A percentile compares a stretch with the other conserved stretches of the same genome.
Evolutionary conservation across 2,888 invertebrate genomes (phyloP).

Genomic region (Drosophila fungiperda): DNA sequence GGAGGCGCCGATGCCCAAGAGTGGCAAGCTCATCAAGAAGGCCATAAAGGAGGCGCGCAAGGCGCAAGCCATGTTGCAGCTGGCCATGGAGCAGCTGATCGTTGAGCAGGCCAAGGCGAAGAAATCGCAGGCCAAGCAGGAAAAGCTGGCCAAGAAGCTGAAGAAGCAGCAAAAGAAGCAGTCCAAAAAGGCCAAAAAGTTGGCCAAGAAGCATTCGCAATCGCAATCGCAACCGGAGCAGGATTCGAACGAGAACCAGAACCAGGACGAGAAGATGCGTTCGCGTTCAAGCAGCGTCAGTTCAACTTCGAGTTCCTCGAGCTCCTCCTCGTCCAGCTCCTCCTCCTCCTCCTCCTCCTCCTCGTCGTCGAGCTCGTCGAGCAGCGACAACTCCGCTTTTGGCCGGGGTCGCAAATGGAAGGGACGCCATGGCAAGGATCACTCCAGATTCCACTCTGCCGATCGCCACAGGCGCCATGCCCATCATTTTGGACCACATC

Average conservation of each 20-base stretch:
- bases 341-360: slow-evolving; percentile 48
- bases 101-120: slow-evolving; percentile 27
- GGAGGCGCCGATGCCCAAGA: slow-evolving; percentile 1
- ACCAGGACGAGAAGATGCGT: slow-evolving; percentile 9
- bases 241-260: slow-evolving; percentile 1
- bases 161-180: slow-evolving; percentile 55
- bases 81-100: slow-evolving; percentile 52
- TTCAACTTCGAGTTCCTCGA: slow-evolving; percentile 54
- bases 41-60: slow-evolving; percentile 68
- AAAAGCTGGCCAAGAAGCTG: slow-evolving; percentile 37
- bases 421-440: slow-evolving; percentile 29
- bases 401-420: slow-evolving; percentile 29
- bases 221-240: slow-evolving; percentile 23
- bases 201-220: slow-evolving; percentile 41
- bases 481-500: slow-evolving; percentile 24
- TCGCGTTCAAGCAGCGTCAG: slow-evolving; percentile 59
- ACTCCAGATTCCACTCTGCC: slow-evolving; percentile 33
- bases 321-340: slow-evolving; percentile 47
- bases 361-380: slow-evolving; percentile 41
- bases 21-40: slow-evolving; percentile 31
- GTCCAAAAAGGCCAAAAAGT: slow-evolving; percentile 40
- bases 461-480: slow-evolving; percentile 32
- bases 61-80: slow-evolving; percentile 61
- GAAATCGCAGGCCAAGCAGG: slow-evolving; percentile 6
- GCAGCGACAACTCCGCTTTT: slow-evolving; percentile 30